phyloP scores from a whole-genome alignment of 2,797 vertebrate genomes.

The Poeciliopsis presidionis region DNA sequence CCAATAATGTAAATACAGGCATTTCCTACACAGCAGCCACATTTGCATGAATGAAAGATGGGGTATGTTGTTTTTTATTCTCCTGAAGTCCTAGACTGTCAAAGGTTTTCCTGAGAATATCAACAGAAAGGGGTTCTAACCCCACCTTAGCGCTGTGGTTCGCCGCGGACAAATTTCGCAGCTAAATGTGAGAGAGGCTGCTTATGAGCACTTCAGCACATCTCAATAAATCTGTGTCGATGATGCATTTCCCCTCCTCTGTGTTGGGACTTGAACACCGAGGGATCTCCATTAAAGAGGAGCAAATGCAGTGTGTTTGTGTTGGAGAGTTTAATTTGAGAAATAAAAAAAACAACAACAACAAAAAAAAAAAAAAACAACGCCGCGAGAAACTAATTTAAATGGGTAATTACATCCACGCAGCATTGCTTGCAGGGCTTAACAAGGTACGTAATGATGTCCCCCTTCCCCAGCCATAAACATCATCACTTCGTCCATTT shows the following conservation, averaged over 20 bases:
- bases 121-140: constrained; percentile 4
- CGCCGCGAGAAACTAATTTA: constrained; percentile 71
- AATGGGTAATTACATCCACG: constrained; percentile 73
- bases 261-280: constrained; percentile 21
- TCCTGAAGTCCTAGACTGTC: constrained; percentile 43
- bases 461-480: constrained; percentile 66
- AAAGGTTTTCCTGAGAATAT: constrained; percentile 44
- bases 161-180: constrained; percentile 24
- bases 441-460: constrained; percentile 80
- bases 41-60: constrained; percentile 77
- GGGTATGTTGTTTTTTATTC: constrained; percentile 50
- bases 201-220: constrained; percentile 20
- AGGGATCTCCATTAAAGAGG: constrained; percentile 47
- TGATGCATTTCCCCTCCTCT: constrained; percentile 20
- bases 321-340: constrained; percentile 65
- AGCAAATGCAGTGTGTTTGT: constrained; percentile 61
- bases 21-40: constrained; percentile 65
- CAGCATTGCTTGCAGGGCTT: constrained; percentile 69
- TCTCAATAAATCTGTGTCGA: constrained; percentile 24
- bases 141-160: constrained; percentile 16
- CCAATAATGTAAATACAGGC: constrained; percentile 78
- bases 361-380: constrained; percentile 30
- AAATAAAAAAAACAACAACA: constrained; percentile 16
- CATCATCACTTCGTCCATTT: constrained; percentile 71
- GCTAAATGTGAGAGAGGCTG: constrained; percentile 27